Conservation (phyloP, 1,140 invertebrate species). For the Apocrypta bakeri region DNA sequence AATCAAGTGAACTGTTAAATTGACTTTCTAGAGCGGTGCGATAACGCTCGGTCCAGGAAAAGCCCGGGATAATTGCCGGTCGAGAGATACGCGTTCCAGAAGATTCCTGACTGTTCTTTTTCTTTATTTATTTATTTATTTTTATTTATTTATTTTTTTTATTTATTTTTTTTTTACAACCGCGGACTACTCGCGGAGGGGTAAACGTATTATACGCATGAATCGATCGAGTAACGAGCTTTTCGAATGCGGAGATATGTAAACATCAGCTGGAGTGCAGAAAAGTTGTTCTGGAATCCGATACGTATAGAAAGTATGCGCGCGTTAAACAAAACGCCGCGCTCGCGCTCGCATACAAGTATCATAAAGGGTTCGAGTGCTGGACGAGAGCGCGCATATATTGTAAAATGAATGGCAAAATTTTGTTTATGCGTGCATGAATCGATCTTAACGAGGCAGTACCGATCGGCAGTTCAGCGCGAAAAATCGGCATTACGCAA, state of each 20-base stretch:
- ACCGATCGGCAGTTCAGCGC: not conserved
- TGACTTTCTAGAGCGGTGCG: slow-evolving; percentile 24
- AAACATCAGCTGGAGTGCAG: not conserved
- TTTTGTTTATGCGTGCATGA: slow-evolving; percentile 49
- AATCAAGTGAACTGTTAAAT: slow-evolving; percentile 38
- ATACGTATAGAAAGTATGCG: not conserved
- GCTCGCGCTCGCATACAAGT: not conserved
- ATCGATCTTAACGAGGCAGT: slow-evolving; percentile 49
- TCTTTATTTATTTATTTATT: too few relatives aligned
- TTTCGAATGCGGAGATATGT: not conserved
- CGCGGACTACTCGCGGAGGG: not conserved
- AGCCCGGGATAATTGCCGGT: slow-evolving; percentile 25
- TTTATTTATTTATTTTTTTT: too few relatives aligned
- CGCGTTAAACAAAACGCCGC: not conserved
- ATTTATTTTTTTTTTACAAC: not conserved
- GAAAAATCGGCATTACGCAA: slow-evolving; percentile 49
- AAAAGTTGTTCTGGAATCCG: slow-evolving; percentile 1
- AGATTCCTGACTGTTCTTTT: slow-evolving; percentile 16
- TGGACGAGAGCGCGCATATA: not conserved
- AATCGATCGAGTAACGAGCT: not conserved
- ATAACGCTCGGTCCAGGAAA: not conserved
- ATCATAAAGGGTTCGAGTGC: slow-evolving; percentile 9
- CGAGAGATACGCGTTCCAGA: not conserved
- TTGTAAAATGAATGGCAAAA: slow-evolving; percentile 39
- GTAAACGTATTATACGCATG: not conserved